Evolutionary conservation across 2,113 vertebrate genomes (phyloP), one percentile per base, ranked within the genome.

Genomic region (Triplophysa siluroides): DNA sequence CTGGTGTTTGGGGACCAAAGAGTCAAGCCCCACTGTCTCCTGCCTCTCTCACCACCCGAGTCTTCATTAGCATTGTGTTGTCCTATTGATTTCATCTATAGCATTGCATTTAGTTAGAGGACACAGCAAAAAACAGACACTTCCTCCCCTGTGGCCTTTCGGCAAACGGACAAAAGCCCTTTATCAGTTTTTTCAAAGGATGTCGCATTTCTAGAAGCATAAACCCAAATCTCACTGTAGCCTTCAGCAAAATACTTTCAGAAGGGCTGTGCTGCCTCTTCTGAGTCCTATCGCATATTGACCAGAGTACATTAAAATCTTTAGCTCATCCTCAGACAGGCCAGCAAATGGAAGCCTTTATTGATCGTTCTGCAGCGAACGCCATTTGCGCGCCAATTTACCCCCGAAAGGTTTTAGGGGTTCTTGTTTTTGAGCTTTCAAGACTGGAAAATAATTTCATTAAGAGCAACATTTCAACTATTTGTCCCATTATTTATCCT

Each of bases 61-160:
- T 77, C 62, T 77, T 77, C 45, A 77, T 65, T 77, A 77, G 45
- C n/a, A 26, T 52, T 52, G 75, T 54, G 75, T 66, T 65, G 75
- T 77, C 75, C 75, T 77, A 77, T 77, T 12, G 75, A 77, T 77
- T 77, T 11, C 43, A 45, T 76, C 60, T 62, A 63, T 63, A 29
- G 38, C 73, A 63, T 63, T 76, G 73, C 75, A 77, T 77, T 77
- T 54, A 77, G 62, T 77, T 77, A 77, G 75, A 77, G 62, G 75
- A 77, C 75, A 77, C 62, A 66, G 75, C 75, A 65, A 77, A 65
- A 74, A 65, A 33, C 45, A 66, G 62, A 65, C 75, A 77, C 75
- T 65, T 77, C 75, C 75, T 77, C 74, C 74, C 74, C 47, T 14
- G 62, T 77, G 75, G 75, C 62, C 45, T 54, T 65, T 77, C 26